Percentiles rank a stretch among this genome's conserved stretches.
Conservation (phyloP, 2,113 vertebrate species). For the Typhlomys cinereus region DNA sequence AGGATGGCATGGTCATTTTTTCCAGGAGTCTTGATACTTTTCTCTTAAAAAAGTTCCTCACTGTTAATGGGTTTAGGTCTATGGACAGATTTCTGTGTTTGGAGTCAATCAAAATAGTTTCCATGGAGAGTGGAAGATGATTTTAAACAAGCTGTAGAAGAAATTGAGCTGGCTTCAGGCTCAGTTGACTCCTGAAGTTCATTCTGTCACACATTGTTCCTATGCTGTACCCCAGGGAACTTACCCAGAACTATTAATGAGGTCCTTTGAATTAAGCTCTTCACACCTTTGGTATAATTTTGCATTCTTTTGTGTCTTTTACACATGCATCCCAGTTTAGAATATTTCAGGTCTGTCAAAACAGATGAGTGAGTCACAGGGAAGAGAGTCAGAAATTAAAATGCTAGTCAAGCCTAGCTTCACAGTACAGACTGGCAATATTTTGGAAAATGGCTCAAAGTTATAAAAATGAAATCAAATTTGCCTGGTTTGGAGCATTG, state of each 20-base stretch:
- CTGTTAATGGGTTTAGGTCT: neutral
- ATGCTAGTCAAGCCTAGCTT: neutral
- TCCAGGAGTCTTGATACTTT: neutral
- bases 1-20: neutral
- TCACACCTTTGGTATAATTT: neutral
- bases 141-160: neutral
- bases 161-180: neutral
- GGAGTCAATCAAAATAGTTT: conserved; percentile 26
- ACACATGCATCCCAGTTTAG: neutral
- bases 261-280: neutral
- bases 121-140: neutral
- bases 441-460: conserved; percentile 38
- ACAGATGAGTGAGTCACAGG: neutral
- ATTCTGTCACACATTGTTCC: neutral
- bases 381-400: neutral
- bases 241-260: neutral
- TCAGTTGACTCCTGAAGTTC: neutral
- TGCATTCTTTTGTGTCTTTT: neutral
- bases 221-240: neutral
- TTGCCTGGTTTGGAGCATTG: neutral
- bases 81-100: neutral
- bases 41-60: conserved; percentile 47
- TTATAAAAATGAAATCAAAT: conserved; percentile 34
- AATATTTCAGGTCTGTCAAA: neutral
- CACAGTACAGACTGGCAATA: neutral